Evolutionary conservation across 2,113 vertebrate species (phyloP), one percentile per base, ranked within the genome.

Genomic region (Petrocephalus zakoni): DNA sequence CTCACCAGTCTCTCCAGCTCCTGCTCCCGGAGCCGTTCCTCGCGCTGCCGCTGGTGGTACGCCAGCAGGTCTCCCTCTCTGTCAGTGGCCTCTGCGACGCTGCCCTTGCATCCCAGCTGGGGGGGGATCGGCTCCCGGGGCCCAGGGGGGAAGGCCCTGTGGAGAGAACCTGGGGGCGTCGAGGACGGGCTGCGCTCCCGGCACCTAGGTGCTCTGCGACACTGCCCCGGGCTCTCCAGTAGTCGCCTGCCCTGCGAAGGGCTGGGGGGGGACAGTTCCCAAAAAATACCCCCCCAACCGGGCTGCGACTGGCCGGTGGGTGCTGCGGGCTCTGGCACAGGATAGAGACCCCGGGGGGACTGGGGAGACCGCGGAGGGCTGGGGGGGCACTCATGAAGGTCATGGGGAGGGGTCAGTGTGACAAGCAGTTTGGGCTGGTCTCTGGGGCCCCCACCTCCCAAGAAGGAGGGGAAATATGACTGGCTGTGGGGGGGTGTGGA

Each of bases 1-100:
- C 98, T 97, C 92, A 99, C 98, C 97, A 97, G 94, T 89, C 96
- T 97, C 93, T 99, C 97, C 97, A 97, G 99, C 93, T 99, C 97
- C 94, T 99, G 98, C 91, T 99, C 98, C 0, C 97, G 95, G 88
- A 99, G 95, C 37, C 98, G 95, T 93, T 99, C 98, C 83, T 98
- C 97, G 78, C 96, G 95, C 94, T 99, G 98, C 90, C 96, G 94
- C 29, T 97, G 96, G 90, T 99, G 98, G 92, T 99, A 99, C 89
- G 98, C 97, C 92, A 98, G 93, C 75, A 99, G 92, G 61, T 98
- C 97, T 0, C 97, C 97, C 92, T 99, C 97, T 0, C 97, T 97
- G 93, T 97, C 97, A 0, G 95, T 97, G 92, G 99, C 97, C 94
- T 98, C 97, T 0, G 97, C 97, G 93, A 99, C 98, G 95, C 98